Evolutionary conservation across 2,797 vertebrate species (phyloP).

Genomic region (Poeciliopsis gracilis): DNA sequence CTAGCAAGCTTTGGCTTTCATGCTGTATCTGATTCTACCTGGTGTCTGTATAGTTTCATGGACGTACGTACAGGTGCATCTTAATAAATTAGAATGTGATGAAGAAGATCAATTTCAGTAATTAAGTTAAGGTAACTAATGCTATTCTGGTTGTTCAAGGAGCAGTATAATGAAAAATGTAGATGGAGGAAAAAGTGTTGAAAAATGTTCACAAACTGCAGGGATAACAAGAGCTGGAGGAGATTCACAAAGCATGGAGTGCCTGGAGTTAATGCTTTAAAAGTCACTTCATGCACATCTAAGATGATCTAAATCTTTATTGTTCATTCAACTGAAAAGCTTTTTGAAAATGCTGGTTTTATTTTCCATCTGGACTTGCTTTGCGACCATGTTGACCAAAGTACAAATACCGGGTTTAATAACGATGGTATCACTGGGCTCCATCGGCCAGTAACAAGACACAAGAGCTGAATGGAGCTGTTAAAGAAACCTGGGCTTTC

Average conservation of each 20-base stretch:
- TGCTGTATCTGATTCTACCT: not conserved
- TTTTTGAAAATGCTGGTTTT: not conserved
- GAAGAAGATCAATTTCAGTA: not conserved
- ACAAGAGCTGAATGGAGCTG: not conserved
- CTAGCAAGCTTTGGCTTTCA: not conserved
- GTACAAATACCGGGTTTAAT: not conserved
- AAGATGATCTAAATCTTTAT: not conserved
- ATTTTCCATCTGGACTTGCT: not conserved
- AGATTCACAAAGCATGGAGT: not conserved
- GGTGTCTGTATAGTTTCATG: not conserved
- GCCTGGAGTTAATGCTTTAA: not conserved
- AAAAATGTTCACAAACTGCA: not conserved
- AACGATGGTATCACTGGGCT: not conserved
- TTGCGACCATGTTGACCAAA: not conserved
- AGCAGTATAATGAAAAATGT: not conserved
- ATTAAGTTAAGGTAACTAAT: not conserved
- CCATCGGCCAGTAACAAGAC: not conserved
- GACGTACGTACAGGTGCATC: not conserved
- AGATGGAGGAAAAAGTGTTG: not conserved
- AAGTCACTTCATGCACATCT: not conserved
- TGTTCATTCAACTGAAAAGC: not conserved
- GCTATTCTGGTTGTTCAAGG: not conserved
- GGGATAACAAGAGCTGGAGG: not conserved
- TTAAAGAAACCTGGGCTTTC: not conserved
- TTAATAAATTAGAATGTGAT: not conserved